These are phyloP conservation scores for Alitta virens DNA, from an alignment of 2,888 invertebrate genomes.

Conservation along the genomic window DNA sequence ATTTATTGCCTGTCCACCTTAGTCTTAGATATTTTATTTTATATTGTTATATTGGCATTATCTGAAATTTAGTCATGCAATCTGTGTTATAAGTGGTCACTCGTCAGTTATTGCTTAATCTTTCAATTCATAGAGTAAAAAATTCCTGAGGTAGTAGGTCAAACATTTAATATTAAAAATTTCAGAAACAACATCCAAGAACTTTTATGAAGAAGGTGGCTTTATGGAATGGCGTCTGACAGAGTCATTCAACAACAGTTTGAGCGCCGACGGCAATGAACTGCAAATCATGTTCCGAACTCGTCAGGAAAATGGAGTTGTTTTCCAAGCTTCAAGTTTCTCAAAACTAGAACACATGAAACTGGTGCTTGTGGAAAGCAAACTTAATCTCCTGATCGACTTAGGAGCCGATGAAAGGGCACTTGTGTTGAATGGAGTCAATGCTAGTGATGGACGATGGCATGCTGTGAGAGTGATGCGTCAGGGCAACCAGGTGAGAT, in stretches of 20 bases:
- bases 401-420: conserved; percentile 73
- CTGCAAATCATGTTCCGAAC: conserved; percentile 92
- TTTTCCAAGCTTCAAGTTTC: conserved; percentile 68
- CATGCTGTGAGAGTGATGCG: conserved; percentile 88
- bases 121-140: too few species aligned
- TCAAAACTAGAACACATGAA: conserved; percentile 72
- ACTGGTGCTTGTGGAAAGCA: conserved; percentile 83
- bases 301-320: conserved; percentile 86
- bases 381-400: conserved; percentile 87
- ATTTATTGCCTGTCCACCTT: too few species aligned
- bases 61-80: too few species aligned
- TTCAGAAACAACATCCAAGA: conserved; percentile 57
- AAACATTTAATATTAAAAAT: too few species aligned
- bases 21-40: too few species aligned
- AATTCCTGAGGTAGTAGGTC: too few species aligned
- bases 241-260: conserved; percentile 32
- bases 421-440: conserved; percentile 73
- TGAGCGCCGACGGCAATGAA: conserved; percentile 60
- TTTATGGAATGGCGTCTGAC: conserved; percentile 90
- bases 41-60: too few species aligned
- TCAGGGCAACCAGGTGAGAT: conserved; percentile 86
- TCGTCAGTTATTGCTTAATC: too few species aligned
- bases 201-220: conserved; percentile 87
- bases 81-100: too few species aligned
- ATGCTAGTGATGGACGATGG: conserved; percentile 76